Evolutionary conservation across 2,113 vertebrate genomes (phyloP), one percentile per base, ranked within the genome.

Genomic region (Toxotes chatareus): DNA sequence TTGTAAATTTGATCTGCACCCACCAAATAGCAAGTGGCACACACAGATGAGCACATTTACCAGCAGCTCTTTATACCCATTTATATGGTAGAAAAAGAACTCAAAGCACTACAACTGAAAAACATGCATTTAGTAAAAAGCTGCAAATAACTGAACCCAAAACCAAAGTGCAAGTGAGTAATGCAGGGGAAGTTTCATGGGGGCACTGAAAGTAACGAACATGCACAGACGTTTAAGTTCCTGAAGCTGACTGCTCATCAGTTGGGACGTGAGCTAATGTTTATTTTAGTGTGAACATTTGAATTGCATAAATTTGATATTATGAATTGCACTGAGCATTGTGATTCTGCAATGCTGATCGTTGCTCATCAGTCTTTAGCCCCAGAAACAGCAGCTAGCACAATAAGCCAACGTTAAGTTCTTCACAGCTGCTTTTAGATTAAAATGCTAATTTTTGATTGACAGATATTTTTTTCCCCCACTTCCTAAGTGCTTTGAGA

Each of bases 1-100:
- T 84, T 87, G 79, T 76, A 87, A 84, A 89, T 91, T 78, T 84
- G 87, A 86, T 88, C 79, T 68, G 59, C 66, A 40, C 38, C 73
- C 70, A 71, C 79, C 83, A 82, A 83, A 84, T 77, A 78, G 66
- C 44, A 84, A 75, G 59, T 79, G 63, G 75, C 62, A 57, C 36
- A 82, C 73, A 87, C 47, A 81, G 61, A 78, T 61, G 73, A 75
- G 56, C 71, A 82, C 69, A 82, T 74, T 73, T 62, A 69, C 19
- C 73, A 32, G 4, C 46, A 73, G 42, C 59, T 40, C 83, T 79
- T 79, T 72, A 56, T 40, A 70, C 51, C 11, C 65, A 21, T 76
- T 51, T 61, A 34, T 66, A 40, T 56, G 31, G 32, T 11, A 9
- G 66, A 6, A 40, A 64, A 21, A 68, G n/a, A 64, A 76, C 19